These are phyloP conservation scores for Diaphora mendica DNA, from an alignment of 2,888 invertebrate genomes.

Conservation along the genomic window DNA sequence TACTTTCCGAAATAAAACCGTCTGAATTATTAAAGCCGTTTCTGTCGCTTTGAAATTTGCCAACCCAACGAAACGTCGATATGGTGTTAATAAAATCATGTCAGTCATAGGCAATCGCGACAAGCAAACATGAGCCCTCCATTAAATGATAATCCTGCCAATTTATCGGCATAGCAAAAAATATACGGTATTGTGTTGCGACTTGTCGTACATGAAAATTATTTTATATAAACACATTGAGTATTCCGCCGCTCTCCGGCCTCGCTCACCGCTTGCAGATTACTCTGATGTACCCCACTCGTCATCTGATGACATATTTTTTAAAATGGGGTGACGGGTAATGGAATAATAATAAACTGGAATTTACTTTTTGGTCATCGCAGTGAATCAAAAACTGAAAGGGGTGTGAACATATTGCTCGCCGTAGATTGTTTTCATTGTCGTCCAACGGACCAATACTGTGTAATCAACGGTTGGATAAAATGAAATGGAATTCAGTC, in stretches of 20 bases:
- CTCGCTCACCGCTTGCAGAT: conserved; percentile 64
- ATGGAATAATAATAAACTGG: conserved; percentile 87
- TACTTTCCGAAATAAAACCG: conserved; percentile 71
- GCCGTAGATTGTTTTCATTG: conserved; percentile 82
- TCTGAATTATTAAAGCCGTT: conserved; percentile 70
- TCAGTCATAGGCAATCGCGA: conserved; percentile 83
- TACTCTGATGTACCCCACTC: conserved; percentile 75
- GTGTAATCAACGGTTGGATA: conserved; percentile 83
- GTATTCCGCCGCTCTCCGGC: conserved; percentile 77
- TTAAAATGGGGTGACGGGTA: conserved; percentile 84
- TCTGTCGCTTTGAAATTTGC: conserved; percentile 66
- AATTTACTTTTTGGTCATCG: conserved; percentile 86
- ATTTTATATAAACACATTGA: conserved; percentile 86
- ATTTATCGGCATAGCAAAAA: conserved; percentile 85
- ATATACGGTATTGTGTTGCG: conserved; percentile 81
- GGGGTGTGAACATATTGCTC: conserved; percentile 85
- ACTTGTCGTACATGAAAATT: conserved; percentile 86
- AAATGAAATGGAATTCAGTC: conserved; percentile 79
- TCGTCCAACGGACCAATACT: conserved; percentile 81
- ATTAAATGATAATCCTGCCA: conserved; percentile 86
- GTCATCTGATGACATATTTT: conserved; percentile 86
- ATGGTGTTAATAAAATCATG: conserved; percentile 84
- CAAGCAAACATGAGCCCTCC: conserved; percentile 86
- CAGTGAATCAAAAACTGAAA: conserved; percentile 81
- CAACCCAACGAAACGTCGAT: conserved; percentile 70